phyloP scores from a whole-genome alignment of 2,888 invertebrate genomes.

The Argyresthia goedartella region DNA sequence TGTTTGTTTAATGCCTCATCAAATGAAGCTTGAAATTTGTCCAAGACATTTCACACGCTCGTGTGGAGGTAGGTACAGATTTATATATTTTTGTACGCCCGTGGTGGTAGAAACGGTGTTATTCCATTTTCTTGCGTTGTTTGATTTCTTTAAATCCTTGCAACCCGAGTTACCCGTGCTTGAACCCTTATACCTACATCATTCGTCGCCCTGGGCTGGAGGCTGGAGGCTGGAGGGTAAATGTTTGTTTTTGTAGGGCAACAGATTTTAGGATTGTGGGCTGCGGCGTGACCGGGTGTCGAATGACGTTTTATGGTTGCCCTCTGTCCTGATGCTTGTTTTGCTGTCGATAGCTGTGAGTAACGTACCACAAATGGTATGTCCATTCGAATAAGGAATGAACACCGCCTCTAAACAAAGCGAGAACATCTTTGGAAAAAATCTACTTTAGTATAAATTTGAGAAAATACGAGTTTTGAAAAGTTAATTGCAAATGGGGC shows the following conservation, averaged over 20 bases:
- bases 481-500: conserved; percentile 36
- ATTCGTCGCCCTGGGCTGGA: background rate
- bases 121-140: too few species aligned
- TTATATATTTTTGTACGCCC: too few species aligned
- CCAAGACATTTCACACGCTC: conserved; percentile 10
- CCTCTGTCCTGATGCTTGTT: conserved; percentile 9
- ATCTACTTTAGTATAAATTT: background rate
- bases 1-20: conserved; percentile 30
- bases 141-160: too few species aligned
- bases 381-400: background rate
- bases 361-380: conserved; percentile 1
- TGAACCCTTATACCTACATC: conserved; percentile 16
- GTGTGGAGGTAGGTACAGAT: too few species aligned
- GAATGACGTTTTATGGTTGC: conserved; percentile 18
- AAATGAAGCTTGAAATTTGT: conserved; percentile 26
- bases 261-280: conserved; percentile 38
- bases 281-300: conserved; percentile 20
- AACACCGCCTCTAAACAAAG: background rate
- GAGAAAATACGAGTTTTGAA: conserved; percentile 10
- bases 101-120: too few species aligned
- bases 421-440: background rate
- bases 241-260: conserved; percentile 50
- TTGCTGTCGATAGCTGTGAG: background rate
- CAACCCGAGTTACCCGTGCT: conserved; percentile 15
- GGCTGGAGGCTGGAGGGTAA: conserved; percentile 21